Conservation (phyloP, 2,113 vertebrate species). For the Australoheros scitulus region DNA sequence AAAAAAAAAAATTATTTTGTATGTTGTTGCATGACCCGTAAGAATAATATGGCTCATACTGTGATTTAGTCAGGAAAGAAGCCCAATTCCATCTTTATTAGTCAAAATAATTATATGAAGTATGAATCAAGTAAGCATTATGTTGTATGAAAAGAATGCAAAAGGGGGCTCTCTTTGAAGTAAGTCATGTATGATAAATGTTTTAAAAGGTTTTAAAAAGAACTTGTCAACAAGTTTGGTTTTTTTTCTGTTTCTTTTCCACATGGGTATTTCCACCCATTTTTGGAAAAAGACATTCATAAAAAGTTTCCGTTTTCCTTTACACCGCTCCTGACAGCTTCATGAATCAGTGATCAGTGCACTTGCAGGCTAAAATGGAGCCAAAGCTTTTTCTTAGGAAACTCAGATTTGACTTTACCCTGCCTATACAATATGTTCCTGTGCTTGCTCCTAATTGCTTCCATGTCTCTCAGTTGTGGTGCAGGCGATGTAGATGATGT, state of each 20-base stretch:
- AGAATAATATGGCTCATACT: not conserved
- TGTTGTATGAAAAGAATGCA: no score
- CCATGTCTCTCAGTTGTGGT: constrained; percentile 72
- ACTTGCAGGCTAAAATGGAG: constrained; percentile 13
- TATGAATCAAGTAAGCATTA: not conserved
- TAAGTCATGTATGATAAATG: no score
- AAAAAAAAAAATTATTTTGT: no score
- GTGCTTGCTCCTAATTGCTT: constrained; percentile 72
- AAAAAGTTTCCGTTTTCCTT: not conserved
- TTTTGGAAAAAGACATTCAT: not conserved
- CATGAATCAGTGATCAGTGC: constrained; percentile 42
- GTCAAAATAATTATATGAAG: not conserved
- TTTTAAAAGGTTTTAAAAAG: no score
- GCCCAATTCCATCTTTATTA: not conserved
- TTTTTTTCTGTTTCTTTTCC: not conserved
- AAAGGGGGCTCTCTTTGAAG: no score
- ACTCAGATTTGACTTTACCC: constrained; percentile 40
- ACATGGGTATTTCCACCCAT: not conserved
- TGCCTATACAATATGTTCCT: constrained; percentile 48
- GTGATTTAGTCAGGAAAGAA: not conserved
- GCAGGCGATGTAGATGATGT: constrained; percentile 58
- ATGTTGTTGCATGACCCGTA: no score
- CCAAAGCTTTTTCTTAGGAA: constrained; percentile 32
- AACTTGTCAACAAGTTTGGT: not conserved
- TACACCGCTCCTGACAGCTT: constrained; percentile 1